Percentiles rank a stretch among this genome's conserved stretches.
Conservation (phyloP, 2,888 invertebrate species). For the Xanthorhoe designata region DNA sequence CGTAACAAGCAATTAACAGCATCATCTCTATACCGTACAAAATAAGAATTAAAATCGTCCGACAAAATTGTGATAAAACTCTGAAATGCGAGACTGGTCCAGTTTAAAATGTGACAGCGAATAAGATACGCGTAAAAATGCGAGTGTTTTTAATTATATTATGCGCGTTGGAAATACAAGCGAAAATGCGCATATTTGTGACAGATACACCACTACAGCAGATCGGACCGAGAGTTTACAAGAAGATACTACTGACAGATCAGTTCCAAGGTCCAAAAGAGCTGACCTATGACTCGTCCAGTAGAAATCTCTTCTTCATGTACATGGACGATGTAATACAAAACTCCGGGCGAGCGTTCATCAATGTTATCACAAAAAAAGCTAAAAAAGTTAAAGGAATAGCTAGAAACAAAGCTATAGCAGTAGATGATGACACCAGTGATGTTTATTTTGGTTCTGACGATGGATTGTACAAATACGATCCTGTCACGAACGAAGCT, state of each 20-base stretch:
- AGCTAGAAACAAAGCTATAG: constrained; percentile 71
- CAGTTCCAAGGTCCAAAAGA: constrained; percentile 67
- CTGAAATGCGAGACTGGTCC: constrained; percentile 51
- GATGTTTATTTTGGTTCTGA: constrained; percentile 78
- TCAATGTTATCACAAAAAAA: constrained; percentile 71
- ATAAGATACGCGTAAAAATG: constrained; percentile 53
- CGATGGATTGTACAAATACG: constrained; percentile 73
- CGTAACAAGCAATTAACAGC: constrained; percentile 45
- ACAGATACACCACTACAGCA: constrained; percentile 66
- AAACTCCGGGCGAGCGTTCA: constrained; percentile 70
- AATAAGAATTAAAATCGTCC: constrained; percentile 51
- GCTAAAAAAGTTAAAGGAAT: constrained; percentile 67
- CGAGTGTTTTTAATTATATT: constrained; percentile 48
- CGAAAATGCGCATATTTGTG: constrained; percentile 60
- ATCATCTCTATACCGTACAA: constrained; percentile 37
- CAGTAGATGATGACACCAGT: constrained; percentile 67
- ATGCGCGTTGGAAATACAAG: constrained; percentile 54
- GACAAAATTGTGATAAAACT: constrained; percentile 49
- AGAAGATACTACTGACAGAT: constrained; percentile 67
- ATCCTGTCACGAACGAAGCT: constrained; percentile 63
- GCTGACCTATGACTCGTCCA: constrained; percentile 72
- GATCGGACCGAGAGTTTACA: constrained; percentile 70
- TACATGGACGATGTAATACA: constrained; percentile 74
- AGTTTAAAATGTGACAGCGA: constrained; percentile 56
- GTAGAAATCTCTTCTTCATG: constrained; percentile 75